Conservation (phyloP, 1,140 invertebrate genomes). For the Zaprionus camerounensis region DNA sequence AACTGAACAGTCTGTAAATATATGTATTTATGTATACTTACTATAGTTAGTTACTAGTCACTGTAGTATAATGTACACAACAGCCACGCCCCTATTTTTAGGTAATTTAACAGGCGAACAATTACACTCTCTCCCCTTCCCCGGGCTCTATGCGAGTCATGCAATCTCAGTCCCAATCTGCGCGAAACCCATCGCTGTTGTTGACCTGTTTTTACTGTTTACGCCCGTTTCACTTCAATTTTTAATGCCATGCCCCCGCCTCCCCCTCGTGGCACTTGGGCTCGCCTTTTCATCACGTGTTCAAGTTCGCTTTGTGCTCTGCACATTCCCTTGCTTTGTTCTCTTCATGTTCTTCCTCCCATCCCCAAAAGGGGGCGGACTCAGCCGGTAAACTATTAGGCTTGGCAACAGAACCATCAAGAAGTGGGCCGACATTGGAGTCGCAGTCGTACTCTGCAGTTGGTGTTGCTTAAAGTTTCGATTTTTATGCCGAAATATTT, state of each 20-base stretch:
- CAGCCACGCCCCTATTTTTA: conserved; percentile 54
- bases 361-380: conserved; percentile 2
- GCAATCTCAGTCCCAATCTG: conserved; percentile 60
- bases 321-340: conserved; percentile 18
- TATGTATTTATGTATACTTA: not conserved
- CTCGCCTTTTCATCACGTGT: conserved; percentile 56
- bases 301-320: conserved; percentile 36
- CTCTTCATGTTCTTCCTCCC: not conserved
- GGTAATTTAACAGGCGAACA: conserved; percentile 60
- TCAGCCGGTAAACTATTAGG: conserved; percentile 37
- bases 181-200: conserved; percentile 36
- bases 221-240: conserved; percentile 69
- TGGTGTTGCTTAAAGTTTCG: conserved; percentile 58
- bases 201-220: conserved; percentile 74
- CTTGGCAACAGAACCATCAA: conserved; percentile 57
- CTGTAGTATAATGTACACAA: conserved; percentile 17
- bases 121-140: conserved; percentile 39
- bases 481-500: conserved; percentile 49
- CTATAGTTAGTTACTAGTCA: conserved; percentile 6
- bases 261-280: not conserved
- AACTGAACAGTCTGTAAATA: conserved; percentile 10
- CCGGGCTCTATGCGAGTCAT: conserved; percentile 64
- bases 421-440: conserved; percentile 64
- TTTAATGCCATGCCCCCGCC: conserved; percentile 47
- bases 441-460: conserved; percentile 6